Base-by-base conservation (phyloP, 2,888 invertebrate species). In the Drosophila meridiana region DNA sequence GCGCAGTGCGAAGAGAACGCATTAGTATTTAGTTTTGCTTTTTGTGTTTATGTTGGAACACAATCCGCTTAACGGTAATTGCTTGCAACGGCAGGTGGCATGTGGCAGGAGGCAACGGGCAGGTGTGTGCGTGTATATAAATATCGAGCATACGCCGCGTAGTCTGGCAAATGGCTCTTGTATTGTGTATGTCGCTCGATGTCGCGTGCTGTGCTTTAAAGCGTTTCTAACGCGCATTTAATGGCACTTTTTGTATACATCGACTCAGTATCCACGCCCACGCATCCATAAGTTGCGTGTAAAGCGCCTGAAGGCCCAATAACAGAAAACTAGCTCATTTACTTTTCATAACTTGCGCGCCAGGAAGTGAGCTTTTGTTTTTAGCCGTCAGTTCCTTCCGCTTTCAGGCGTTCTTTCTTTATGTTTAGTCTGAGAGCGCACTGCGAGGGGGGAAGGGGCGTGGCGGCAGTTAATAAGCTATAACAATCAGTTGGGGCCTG, bases 41-140 rank as follows among this genome's bases (percentile, higher is more conserved):
- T 28, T 52, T 11, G 40, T 43, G 38, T n/a, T 14, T 69, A 14
- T 69, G 61, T 61, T 55, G 59, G 47, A 81, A 84, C 78, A 82
- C 86, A 90, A 91, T 86, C 91, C 87, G 91, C 89, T 90, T 90
- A 91, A 76, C 73, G 75, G 67, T 90, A 91, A 90, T 90, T 90
- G 91, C 87, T 78, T 48, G 76, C 70, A 69, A 40, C 40, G 40
- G 20, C 20, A 20, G 20, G 20, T 20, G 20, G 20, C 20, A 20
- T 20, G 20, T 20, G 20, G 20, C 20, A 20, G 20, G 20, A 40
- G 1, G 9, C 34, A 34, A 9, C 34, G 13, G n/a, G 69, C 74
- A 78, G 79, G 71, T 77, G 73, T 64, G 40, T 57, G 68, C 28
- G 62, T 59, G 13, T 55, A 13, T 13, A 30, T 40, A 36, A 63